A percentile compares a stretch with the other conserved stretches of the same genome.
These are phyloP conservation scores for Drosophila setosimentum DNA, from an alignment of 2,888 invertebrate species.

Conservation along the genomic window DNA sequence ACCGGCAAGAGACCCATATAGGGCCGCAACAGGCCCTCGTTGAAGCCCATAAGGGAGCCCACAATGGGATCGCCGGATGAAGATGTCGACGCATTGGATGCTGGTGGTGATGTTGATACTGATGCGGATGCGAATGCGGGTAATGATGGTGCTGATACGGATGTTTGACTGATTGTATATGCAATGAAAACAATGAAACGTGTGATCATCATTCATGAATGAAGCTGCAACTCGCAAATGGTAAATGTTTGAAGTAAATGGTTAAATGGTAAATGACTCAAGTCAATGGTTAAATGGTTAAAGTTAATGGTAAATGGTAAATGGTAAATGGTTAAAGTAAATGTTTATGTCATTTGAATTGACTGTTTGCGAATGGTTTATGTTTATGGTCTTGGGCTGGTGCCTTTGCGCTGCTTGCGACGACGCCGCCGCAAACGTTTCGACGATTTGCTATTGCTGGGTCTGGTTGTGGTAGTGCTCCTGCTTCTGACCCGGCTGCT, in stretches of 20 bases:
- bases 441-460: slow-evolving; percentile 23
- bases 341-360: background rate
- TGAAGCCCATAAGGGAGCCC: slow-evolving; percentile 54
- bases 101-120: slow-evolving; percentile 5
- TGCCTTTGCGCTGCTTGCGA: slow-evolving; percentile 31
- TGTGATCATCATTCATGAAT: slow-evolving; percentile 39
- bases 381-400: background rate
- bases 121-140: slow-evolving; percentile 35
- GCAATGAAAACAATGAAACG: slow-evolving; percentile 48
- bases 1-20: slow-evolving; percentile 80
- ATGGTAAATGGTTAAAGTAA: background rate
- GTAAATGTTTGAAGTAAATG: background rate
- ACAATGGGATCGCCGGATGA: slow-evolving; percentile 37
- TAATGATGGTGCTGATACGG: slow-evolving; percentile 5
- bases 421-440: slow-evolving; percentile 45
- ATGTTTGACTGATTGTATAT: slow-evolving; percentile 66
- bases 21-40: slow-evolving; percentile 68
- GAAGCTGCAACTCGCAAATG: slow-evolving; percentile 13
- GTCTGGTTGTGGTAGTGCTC: slow-evolving; percentile 1
- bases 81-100: slow-evolving; percentile 26
- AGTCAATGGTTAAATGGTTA: background rate
- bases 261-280: background rate
- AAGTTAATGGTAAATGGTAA: slow-evolving; percentile 2
- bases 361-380: slow-evolving; percentile 1
- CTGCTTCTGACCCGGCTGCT: background rate